phyloP scores from a whole-genome alignment of 2,113 vertebrate species.

The Thinocorus orbignyianus region DNA sequence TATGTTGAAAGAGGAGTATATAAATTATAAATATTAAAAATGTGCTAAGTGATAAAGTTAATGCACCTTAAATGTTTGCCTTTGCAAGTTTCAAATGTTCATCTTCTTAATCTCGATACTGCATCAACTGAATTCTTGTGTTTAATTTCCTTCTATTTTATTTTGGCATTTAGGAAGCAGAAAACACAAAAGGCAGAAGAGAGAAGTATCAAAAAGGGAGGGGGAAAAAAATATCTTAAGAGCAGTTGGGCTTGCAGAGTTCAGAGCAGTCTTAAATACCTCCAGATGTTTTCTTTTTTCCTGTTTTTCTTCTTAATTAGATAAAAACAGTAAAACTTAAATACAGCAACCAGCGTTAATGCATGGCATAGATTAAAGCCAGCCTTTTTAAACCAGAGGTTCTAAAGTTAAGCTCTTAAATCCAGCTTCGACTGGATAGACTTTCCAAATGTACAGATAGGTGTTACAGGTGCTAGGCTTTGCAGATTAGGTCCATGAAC shows the following conservation, averaged over 20 bases:
- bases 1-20: not conserved
- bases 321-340: slow-evolving; percentile 69
- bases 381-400: slow-evolving; percentile 43
- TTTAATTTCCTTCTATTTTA: slow-evolving; percentile 24
- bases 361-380: slow-evolving; percentile 58
- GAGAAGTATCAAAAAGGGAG: not conserved
- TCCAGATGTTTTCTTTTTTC: slow-evolving; percentile 67
- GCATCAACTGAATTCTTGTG: not conserved
- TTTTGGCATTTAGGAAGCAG: slow-evolving; percentile 13
- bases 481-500: not conserved
- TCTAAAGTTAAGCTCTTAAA: slow-evolving; percentile 58
- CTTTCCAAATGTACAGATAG: slow-evolving; percentile 27
- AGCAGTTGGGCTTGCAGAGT: slow-evolving; percentile 32
- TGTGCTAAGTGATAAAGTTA: not conserved
- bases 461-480: slow-evolving; percentile 45
- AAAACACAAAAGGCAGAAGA: not conserved
- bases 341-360: slow-evolving; percentile 54
- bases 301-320: slow-evolving; percentile 68
- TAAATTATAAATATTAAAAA: not conserved
- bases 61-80: not conserved
- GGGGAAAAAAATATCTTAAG: not conserved
- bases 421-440: slow-evolving; percentile 9
- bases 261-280: slow-evolving; percentile 57
- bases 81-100: not conserved
- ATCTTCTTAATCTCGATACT: not conserved